These are phyloP conservation scores for Dipodomys spectabilis DNA, from an alignment of 2,113 vertebrate genomes.

Conservation along the genomic window DNA sequence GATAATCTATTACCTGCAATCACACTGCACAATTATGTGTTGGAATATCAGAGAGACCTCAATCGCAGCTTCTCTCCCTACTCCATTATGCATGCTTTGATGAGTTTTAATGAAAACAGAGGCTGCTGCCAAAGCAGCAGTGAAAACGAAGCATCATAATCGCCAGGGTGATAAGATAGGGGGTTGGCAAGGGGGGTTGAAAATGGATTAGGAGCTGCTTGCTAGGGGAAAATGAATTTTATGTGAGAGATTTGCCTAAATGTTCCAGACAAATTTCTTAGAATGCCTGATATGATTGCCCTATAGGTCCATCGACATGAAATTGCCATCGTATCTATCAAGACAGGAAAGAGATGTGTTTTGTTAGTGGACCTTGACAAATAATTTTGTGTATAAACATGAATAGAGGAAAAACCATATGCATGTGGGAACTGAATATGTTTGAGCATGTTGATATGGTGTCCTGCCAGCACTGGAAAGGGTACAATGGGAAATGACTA, in stretches of 20 bases:
- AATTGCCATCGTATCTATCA: slow-evolving; percentile 12
- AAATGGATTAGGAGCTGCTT: slow-evolving; percentile 13
- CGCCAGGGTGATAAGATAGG: slow-evolving; percentile 32
- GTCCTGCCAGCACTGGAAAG: slow-evolving; percentile 52
- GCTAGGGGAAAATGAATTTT: slow-evolving; percentile 51
- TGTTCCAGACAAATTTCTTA: slow-evolving; percentile 13
- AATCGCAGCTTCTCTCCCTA: slow-evolving; percentile 41
- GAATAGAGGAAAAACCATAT: neutral
- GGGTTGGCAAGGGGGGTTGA: neutral
- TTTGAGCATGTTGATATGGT: slow-evolving; percentile 25
- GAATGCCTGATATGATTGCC: slow-evolving; percentile 1
- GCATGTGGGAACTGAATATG: neutral
- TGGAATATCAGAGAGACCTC: slow-evolving; percentile 41
- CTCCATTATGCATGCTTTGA: slow-evolving; percentile 63
- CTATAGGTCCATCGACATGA: neutral
- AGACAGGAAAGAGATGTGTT: slow-evolving; percentile 48
- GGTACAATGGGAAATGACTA: neutral
- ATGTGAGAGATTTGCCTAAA: slow-evolving; percentile 24
- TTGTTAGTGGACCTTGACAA: neutral
- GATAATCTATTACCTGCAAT: slow-evolving; percentile 64
- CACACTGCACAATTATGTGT: slow-evolving; percentile 14
- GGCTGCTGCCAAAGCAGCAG: slow-evolving; percentile 32
- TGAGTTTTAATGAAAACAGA: slow-evolving; percentile 73
- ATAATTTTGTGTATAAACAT: slow-evolving; percentile 65
- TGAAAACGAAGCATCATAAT: slow-evolving; percentile 25